Evolutionary conservation across 2,797 vertebrate genomes (phyloP), one percentile per base, ranked within the genome.

Genomic region (Pipistrellus pygmaeus): DNA sequence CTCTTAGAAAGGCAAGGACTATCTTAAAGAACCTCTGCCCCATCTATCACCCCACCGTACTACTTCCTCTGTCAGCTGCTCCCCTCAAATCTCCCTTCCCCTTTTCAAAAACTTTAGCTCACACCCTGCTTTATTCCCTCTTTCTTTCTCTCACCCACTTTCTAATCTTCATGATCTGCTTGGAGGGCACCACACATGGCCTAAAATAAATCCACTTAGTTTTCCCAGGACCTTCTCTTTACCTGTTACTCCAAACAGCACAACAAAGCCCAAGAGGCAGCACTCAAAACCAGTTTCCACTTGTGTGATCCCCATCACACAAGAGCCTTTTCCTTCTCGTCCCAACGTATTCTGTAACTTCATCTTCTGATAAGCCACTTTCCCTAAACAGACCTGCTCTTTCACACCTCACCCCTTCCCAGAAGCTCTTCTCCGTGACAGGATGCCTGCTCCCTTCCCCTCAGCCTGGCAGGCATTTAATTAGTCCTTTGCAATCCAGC

Each of bases 11-110:
- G 20, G 53, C 20, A 44, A 38, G 81, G n/a, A 73, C 46, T 53
- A 38, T 11, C 20, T 62, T 53, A 25, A 32, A 64, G 66, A 62
- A 48, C 3, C 3, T 68, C 48, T 46, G n/a, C 8, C 30, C 6
- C 55, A 21, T n/a, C 11, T 51, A 14, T n/a, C 35, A 38, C 4
- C 3, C 8, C 35, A 4, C 0, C 23, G 32, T 4, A n/a, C 12
- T 18, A 27, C 23, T 51, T 25, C 6, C 38, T 60, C 0, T 3
- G 20, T 21, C 21, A 51, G 11, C 21, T 51, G 23, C 14, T 51
- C 9, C 0, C 32, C 9, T 30, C 46, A 53, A n/a, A 41, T 13
- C n/a, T 51, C 55, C 38, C 38, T 41, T 30, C 10, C 21, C 14
- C 30, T 2, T 14, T 15, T 53, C 35, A 10, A 84, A 93, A 72